Evolutionary conservation across 2,888 invertebrate species (phyloP).

Genomic region (Antitype chi): DNA sequence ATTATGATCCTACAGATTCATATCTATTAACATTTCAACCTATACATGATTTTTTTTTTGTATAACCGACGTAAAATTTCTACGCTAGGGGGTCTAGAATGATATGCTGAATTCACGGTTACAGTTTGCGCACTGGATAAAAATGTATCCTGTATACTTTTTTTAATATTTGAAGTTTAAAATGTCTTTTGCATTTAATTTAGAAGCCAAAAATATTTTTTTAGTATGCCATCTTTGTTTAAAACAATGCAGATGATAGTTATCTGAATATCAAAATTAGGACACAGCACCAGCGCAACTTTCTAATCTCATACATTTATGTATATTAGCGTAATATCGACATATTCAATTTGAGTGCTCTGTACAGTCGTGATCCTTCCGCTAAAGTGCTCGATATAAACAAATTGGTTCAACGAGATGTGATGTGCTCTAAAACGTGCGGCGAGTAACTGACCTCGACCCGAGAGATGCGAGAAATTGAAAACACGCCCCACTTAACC

Average conservation of each 20-base stretch:
- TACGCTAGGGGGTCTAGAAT: no score
- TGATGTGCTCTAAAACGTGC: conserved; percentile 56
- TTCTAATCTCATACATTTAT: conserved; percentile 58
- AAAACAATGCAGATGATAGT: conserved; percentile 43
- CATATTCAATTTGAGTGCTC: conserved; percentile 39
- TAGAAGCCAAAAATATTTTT: conserved; percentile 5
- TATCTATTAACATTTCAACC: not conserved
- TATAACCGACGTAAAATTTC: no score
- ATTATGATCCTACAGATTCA: not conserved
- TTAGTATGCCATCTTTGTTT: conserved; percentile 11
- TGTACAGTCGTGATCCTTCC: conserved; percentile 50
- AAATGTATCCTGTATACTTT: no score
- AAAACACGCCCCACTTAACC: conserved; percentile 69
- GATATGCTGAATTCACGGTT: no score
- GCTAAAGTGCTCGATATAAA: conserved; percentile 53
- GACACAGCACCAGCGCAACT: conserved; percentile 41
- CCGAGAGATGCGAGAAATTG: conserved; percentile 67
- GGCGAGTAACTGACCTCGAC: conserved; percentile 58
- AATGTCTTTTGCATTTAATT: not conserved
- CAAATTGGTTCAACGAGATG: conserved; percentile 53
- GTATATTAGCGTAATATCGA: conserved; percentile 51
- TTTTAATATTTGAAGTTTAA: not conserved
- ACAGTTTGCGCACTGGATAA: no score
- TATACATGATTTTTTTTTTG: no score
- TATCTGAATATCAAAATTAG: conserved; percentile 39